Percentiles rank a stretch among this genome's conserved stretches.
These are phyloP conservation scores for Blennius ocellaris DNA, from an alignment of 2,113 vertebrate species.

Conservation along the genomic window DNA sequence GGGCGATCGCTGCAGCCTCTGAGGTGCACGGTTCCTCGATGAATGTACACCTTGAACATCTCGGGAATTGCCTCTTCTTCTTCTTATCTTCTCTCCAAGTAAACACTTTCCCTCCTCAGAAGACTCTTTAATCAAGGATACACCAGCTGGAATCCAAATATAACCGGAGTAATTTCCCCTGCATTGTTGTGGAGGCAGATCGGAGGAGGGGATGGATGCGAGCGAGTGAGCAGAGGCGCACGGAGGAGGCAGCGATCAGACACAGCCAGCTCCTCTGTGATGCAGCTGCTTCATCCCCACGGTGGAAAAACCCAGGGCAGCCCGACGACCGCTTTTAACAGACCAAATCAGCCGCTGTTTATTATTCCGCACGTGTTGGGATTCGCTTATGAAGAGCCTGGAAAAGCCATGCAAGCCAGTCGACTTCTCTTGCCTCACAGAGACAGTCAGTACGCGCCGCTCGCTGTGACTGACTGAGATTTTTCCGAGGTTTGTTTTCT, in stretches of 20 bases:
- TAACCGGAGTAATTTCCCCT: conserved; percentile 36
- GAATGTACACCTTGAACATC: background rate
- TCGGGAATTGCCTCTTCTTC: background rate
- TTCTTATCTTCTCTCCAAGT: background rate
- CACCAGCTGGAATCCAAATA: conserved; percentile 4
- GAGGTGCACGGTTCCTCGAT: conserved; percentile 10
- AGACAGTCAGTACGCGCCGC: too few relatives aligned
- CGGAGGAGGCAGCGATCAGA: conserved; percentile 51
- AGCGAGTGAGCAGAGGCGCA: conserved; percentile 59
- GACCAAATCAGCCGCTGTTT: conserved; percentile 38
- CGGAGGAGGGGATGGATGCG: conserved; percentile 56
- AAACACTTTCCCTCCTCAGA: background rate
- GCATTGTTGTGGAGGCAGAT: conserved; percentile 66
- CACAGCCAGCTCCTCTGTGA: conserved; percentile 56
- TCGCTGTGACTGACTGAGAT: too few relatives aligned
- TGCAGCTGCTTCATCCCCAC: conserved; percentile 62
- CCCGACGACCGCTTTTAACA: conserved; percentile 29
- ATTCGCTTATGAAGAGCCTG: conserved; percentile 32
- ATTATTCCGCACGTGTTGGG: conserved; percentile 54
- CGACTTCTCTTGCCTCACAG: background rate
- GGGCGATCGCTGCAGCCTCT: conserved; percentile 32
- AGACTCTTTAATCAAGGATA: conserved; percentile 1
- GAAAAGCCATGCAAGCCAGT: conserved; percentile 35
- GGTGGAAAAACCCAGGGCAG: conserved; percentile 30
- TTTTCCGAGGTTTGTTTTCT: too few relatives aligned